A percentile compares a stretch with the other conserved stretches of the same genome.
These are phyloP conservation scores for Hydrochoerus hydrochaeris DNA, from an alignment of 2,113 vertebrate species.

Conservation along the genomic window DNA sequence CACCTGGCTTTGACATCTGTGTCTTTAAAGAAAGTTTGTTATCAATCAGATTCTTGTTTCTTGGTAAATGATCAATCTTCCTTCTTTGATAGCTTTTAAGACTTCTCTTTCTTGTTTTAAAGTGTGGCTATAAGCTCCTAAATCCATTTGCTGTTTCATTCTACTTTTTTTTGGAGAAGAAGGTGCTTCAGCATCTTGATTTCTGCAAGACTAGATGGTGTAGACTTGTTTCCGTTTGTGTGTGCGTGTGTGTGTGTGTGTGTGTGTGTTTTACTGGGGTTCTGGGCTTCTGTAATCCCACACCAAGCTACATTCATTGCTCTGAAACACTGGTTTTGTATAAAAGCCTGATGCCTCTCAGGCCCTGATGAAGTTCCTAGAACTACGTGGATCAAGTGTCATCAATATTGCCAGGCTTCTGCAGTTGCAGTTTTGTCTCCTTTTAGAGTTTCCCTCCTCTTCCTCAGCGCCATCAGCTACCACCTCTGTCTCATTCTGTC, in stretches of 20 bases:
- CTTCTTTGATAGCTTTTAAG: slow-evolving; percentile 3
- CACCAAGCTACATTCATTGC: background rate
- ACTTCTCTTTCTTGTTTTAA: slow-evolving; percentile 39
- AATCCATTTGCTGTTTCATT: background rate
- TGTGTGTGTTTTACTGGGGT: background rate
- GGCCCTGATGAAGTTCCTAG: background rate
- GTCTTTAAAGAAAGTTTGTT: slow-evolving; percentile 9
- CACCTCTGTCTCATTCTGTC: background rate
- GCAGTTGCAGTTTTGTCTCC: background rate
- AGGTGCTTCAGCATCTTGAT: background rate
- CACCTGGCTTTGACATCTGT: slow-evolving; percentile 2
- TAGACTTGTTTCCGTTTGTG: background rate
- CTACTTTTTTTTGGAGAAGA: background rate
- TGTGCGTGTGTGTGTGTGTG: background rate
- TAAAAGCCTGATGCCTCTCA: background rate
- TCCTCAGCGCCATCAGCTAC: background rate
- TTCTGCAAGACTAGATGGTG: too few species aligned
- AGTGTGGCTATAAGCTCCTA: background rate
- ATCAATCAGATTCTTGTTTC: background rate
- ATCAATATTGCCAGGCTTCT: background rate
- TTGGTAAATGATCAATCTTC: background rate
- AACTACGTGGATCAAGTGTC: background rate
- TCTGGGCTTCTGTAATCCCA: background rate
- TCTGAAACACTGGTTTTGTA: background rate
- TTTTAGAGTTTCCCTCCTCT: background rate